Evolutionary conservation across 1,140 invertebrate genomes (phyloP), one percentile per base, ranked within the genome.

Genomic region (Micrasema longulum): DNA sequence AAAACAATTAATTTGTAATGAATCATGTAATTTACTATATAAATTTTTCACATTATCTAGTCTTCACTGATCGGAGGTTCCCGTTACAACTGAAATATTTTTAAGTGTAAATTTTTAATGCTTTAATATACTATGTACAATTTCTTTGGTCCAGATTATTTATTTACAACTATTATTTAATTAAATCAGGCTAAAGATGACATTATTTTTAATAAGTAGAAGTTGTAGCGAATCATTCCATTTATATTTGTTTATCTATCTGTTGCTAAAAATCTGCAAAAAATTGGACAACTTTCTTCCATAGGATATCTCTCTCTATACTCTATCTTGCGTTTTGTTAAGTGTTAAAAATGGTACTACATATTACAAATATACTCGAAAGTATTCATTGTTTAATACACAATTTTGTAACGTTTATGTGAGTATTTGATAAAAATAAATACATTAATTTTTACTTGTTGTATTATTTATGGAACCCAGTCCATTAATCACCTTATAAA

Each of bases 381-480:
- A 64, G 60, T 64, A 64, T 64, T 64, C 60, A 63, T 63, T 64
- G 43, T 64, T 64, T 31, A 47, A 48, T 23, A 45, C 45, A 45
- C 60, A 64, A 45, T 62, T 64, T 64, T 64, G 60, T 64, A 64
- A 26, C 43, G 16, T 64, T 64, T 64, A 64, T 64, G 60, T 64
- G 60, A 26, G 60, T 64, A 64, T 64, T 64, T 64, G 60, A 64
- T 64, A 64, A 64, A 60, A 64, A 64, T 64, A 64, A 64, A 64
- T 45, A 64, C 60, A 64, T 64, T 64, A 64, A 64, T 64, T 64
- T 64, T 64, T 64, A 64, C 7, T 31, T 31, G 7, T 31, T 31
- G 26, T 31, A 4, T 31, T 31, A 31, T 31, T 31, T 31, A 31
- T 31, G 2, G 7, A n/a, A n/a, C n/a, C n/a, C n/a, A n/a, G n/a